phyloP scores from a whole-genome alignment of 2,113 vertebrate species.

The Halcyon malimbica region DNA sequence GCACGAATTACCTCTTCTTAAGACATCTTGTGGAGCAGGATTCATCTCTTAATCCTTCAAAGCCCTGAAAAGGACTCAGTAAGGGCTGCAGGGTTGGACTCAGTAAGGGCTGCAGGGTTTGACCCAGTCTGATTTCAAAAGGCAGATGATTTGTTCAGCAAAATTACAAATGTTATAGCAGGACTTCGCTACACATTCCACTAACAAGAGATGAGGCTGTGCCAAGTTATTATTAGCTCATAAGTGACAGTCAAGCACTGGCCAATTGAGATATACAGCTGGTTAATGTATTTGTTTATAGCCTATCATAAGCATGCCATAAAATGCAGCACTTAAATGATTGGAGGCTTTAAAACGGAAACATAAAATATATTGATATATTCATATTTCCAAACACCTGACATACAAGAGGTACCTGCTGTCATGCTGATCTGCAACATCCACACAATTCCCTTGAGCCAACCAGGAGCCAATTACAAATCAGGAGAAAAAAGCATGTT shows the following conservation, averaged over 20 bases:
- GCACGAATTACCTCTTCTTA: not conserved
- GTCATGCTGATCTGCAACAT: not conserved
- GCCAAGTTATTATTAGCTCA: not conserved
- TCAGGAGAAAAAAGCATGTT: rapidly evolving
- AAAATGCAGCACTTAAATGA: not conserved
- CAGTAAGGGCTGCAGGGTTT: not conserved
- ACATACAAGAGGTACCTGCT: not conserved
- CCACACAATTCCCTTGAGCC: not conserved
- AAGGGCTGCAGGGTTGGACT: not conserved
- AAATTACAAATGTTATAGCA: not conserved
- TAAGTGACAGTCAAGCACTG: not conserved
- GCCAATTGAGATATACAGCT: not conserved
- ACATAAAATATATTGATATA: not conserved
- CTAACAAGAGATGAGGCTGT: not conserved
- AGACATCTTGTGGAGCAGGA: not conserved
- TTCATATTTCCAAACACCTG: not conserved
- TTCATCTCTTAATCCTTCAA: not conserved
- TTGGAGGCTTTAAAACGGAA: not conserved
- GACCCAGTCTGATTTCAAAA: not conserved
- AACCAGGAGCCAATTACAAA: not conserved
- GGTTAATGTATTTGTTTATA: constrained; percentile 6
- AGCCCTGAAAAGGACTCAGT: not conserved
- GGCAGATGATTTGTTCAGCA: not conserved
- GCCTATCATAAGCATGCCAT: not conserved
- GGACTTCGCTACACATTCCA: not conserved